phyloP scores from a whole-genome alignment of 2,113 vertebrate genomes.

The Lepus americanus region DNA sequence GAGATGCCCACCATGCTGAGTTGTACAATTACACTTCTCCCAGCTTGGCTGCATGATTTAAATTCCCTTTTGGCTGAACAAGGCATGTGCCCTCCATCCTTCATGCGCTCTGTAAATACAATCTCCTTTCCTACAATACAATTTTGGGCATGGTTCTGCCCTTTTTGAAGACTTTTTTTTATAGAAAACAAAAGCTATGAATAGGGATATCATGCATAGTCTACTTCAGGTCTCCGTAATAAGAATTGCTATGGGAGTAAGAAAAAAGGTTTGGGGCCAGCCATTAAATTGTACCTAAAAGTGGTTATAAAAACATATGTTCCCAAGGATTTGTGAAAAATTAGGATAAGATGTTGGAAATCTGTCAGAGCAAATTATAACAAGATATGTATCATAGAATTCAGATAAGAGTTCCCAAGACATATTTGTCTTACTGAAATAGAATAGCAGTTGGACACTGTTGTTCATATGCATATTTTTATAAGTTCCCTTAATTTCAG shows the following conservation, averaged over 20 bases:
- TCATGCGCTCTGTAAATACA: accelerated
- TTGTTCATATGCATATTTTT: not conserved
- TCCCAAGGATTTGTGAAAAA: not conserved
- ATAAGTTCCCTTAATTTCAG: not conserved
- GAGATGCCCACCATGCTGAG: too few relatives aligned
- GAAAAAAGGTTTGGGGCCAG: not conserved
- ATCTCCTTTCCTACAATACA: not conserved
- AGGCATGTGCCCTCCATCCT: too few relatives aligned
- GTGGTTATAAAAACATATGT: not conserved
- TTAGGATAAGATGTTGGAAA: not conserved
- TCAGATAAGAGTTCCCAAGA: not conserved
- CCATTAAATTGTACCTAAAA: not conserved
- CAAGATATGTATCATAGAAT: not conserved
- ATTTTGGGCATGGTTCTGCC: not conserved
- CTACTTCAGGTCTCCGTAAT: too few relatives aligned
- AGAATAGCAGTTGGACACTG: not conserved
- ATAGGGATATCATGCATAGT: too few relatives aligned
- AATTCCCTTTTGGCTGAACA: too few relatives aligned
- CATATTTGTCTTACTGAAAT: not conserved
- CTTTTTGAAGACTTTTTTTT: not conserved
- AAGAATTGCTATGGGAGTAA: not conserved
- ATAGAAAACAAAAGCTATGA: too few relatives aligned
- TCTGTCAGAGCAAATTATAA: not conserved
- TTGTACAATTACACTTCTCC: accelerated
- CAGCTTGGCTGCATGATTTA: too few relatives aligned